phyloP scores from a whole-genome alignment of 2,888 invertebrate genomes.

The Heliconius cydno region DNA sequence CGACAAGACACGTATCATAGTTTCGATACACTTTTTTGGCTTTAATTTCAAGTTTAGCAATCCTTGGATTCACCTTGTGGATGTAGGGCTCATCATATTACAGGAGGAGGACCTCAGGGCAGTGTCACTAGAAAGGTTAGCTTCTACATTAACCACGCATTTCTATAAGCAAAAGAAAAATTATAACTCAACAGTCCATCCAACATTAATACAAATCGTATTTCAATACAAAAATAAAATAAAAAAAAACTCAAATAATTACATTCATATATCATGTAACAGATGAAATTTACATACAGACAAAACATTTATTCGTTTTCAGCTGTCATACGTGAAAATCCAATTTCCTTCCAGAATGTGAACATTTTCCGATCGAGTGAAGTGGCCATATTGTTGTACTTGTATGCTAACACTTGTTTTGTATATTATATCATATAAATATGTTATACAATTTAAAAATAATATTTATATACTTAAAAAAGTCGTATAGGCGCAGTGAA shows the following conservation, averaged over 20 bases:
- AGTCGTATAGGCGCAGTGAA: not conserved
- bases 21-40: too few species aligned
- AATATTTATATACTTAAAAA: not conserved
- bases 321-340: slow-evolving; percentile 63
- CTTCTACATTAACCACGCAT: not conserved
- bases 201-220: not conserved
- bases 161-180: not conserved
- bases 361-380: slow-evolving; percentile 61
- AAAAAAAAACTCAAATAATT: slow-evolving; percentile 9
- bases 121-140: not conserved
- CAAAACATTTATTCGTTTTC: slow-evolving; percentile 46
- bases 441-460: not conserved
- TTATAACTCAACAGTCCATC: not conserved
- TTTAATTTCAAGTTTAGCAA: too few species aligned
- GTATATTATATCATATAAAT: slow-evolving; percentile 31
- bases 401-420: slow-evolving; percentile 41
- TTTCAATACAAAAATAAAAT: not conserved
- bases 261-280: slow-evolving; percentile 30
- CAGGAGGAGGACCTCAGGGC: too few species aligned
- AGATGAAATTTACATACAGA: slow-evolving; percentile 38
- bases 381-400: slow-evolving; percentile 57
- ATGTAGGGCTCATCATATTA: too few species aligned
- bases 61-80: too few species aligned
- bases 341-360: slow-evolving; percentile 68
- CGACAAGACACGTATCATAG: too few species aligned